Evolutionary conservation across 2,797 vertebrate genomes (phyloP).

Genomic region (Nannoperca obscura): DNA sequence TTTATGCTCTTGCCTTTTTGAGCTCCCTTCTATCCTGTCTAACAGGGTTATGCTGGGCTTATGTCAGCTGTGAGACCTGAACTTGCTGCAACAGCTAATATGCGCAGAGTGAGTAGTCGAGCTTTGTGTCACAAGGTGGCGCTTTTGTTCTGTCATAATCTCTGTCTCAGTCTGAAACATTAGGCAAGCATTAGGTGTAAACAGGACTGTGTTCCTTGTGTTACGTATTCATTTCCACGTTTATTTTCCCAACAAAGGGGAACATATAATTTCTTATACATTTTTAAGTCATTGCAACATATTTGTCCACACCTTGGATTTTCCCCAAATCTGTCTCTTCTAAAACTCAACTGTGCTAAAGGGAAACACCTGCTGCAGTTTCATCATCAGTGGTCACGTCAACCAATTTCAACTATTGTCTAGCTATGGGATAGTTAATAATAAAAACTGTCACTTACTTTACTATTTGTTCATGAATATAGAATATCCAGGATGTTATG

Average conservation of each 20-base stretch:
- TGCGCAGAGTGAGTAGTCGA: slow-evolving; percentile 86
- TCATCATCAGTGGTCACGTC: not conserved
- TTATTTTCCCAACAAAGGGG: not conserved
- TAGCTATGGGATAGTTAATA: not conserved
- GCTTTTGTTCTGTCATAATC: slow-evolving; percentile 41
- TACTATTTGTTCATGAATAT: not conserved
- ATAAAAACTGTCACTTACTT: not conserved
- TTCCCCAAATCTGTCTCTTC: slow-evolving; percentile 1
- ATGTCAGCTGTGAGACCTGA: slow-evolving; percentile 85
- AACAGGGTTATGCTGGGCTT: slow-evolving; percentile 84
- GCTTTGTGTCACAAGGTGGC: slow-evolving; percentile 63
- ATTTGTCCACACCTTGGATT: slow-evolving; percentile 5
- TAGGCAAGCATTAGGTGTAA: not conserved
- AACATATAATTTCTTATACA: not conserved
- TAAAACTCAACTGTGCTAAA: not conserved
- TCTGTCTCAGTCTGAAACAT: slow-evolving; percentile 17
- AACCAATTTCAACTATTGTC: not conserved
- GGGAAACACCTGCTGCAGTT: slow-evolving; percentile 55
- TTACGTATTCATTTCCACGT: not conserved
- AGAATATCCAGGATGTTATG: not conserved
- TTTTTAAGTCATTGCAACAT: slow-evolving; percentile 8
- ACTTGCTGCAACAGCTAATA: slow-evolving; percentile 79
- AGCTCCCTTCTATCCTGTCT: slow-evolving; percentile 49
- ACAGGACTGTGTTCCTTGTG: not conserved
- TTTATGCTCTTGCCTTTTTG: slow-evolving; percentile 46